phyloP scores from a whole-genome alignment of 2,797 vertebrate genomes.

The Phrynocephalus forsythii region DNA sequence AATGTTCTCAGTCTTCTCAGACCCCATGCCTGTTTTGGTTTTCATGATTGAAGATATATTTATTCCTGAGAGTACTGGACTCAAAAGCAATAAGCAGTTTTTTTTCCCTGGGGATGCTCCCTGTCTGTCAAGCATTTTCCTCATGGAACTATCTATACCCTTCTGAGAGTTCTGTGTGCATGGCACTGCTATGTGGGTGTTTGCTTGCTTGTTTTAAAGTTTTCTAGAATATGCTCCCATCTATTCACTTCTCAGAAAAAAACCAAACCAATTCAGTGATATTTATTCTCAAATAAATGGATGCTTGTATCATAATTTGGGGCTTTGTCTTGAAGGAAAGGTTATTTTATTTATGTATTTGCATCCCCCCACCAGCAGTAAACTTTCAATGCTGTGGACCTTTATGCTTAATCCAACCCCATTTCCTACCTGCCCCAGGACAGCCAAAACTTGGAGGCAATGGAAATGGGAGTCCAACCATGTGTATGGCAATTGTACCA shows the following conservation, averaged over 20 bases:
- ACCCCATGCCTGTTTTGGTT: neutral
- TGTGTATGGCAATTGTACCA: neutral
- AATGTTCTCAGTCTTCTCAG: neutral
- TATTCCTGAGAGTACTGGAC: neutral
- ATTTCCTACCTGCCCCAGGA: neutral
- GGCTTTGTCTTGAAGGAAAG: neutral
- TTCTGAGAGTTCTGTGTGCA: neutral
- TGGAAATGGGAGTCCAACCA: neutral
- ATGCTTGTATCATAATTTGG: neutral
- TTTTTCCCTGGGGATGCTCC: no score
- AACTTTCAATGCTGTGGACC: neutral
- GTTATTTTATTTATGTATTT: neutral
- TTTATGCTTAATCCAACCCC: neutral
- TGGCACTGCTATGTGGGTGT: neutral
- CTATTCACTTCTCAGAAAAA: slow-evolving; percentile 45
- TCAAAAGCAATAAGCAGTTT: neutral
- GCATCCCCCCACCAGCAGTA: slow-evolving; percentile 1
- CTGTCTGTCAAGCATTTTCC: neutral
- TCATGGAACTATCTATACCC: neutral
- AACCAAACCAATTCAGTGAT: slow-evolving; percentile 18
- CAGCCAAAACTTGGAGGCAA: neutral
- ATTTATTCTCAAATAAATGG: slow-evolving; percentile 42
- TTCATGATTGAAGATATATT: neutral
- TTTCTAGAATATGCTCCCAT: slow-evolving; percentile 17
- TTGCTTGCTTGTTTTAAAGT: neutral